Evolutionary conservation across 2,888 invertebrate genomes (phyloP).

Genomic region (Deladenus siricidicola): DNA sequence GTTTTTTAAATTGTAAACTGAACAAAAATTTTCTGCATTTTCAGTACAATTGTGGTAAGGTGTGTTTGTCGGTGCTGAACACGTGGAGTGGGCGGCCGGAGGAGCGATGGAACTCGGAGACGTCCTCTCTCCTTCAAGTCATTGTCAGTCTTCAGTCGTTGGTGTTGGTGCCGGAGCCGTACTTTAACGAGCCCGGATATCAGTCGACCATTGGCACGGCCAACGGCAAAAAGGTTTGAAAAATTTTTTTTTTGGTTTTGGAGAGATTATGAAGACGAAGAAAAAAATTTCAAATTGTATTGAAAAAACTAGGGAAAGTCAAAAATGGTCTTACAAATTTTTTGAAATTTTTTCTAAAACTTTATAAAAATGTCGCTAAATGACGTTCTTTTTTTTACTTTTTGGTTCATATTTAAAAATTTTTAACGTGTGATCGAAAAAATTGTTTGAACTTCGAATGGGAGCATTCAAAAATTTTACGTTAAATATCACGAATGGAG

Average conservation of each 20-base stretch:
- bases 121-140: conserved; percentile 50
- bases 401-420: conserved; percentile 9
- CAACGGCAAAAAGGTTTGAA: conserved; percentile 35
- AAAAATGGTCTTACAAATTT: no score
- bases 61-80: conserved; percentile 48
- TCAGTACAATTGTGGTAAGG: conserved; percentile 60
- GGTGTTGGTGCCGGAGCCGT: conserved; percentile 59
- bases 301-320: background rate
- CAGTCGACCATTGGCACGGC: conserved; percentile 53
- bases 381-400: conserved; percentile 2
- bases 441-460: no score
- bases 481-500: no score
- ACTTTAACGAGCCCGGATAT: conserved; percentile 63
- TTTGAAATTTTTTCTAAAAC: background rate
- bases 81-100: conserved; percentile 53
- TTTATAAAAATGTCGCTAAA: background rate
- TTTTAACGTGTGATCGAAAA: no score
- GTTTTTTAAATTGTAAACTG: no score
- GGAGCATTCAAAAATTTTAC: no score
- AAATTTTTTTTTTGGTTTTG: no score
- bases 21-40: background rate
- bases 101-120: conserved; percentile 49
- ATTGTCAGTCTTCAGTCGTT: conserved; percentile 56
- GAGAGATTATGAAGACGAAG: no score
- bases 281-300: no score